Base-by-base conservation (phyloP, 2,888 invertebrate genomes). In the Calameuta idolon region DNA sequence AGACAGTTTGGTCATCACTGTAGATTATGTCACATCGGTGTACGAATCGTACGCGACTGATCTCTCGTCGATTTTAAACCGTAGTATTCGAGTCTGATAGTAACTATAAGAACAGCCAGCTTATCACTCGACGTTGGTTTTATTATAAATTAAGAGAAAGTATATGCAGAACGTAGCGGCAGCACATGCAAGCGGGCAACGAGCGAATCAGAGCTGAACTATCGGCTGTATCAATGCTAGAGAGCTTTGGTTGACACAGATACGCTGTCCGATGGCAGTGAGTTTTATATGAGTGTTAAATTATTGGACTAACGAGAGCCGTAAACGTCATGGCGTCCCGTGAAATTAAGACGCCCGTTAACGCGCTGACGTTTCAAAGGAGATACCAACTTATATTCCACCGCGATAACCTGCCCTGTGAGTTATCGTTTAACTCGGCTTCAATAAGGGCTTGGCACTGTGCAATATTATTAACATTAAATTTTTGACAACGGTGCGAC, bases 131-230 rank as follows among this genome's bases (percentile, higher is more conserved):
- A 69, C 76, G 34, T 73, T 71, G n/a, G 35, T 81, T 85, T 83
- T 83, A 80, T 85, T 85, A 82, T 84, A 85, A 86, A 85, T 87
- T 83, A 86, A 86, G 87, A 87, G 87, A 88, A 88, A 88, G 88
- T 88, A 84, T 81, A 77, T 81, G 81, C 73, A 35, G 75, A 33
- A 73, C 68, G 71, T 23, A 31, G 71, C 73, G 69, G 37, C 37
- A 23, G 69, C 69, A 37, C 73, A 75, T 79, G 80, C 76, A 80
- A 80, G 79, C 77, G 76, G 80, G 79, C 78, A 80, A 76, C 55
- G 55, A 74, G 83, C 82, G 86, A 89, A 89, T 88, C 87, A 87
- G 89, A 89, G 87, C 89, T 87, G 88, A 89, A 89, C 89, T 89
- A 89, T 89, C 88, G 80, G 81, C 79, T 79, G 81, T 88, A 89